phyloP scores from a whole-genome alignment of 2,888 invertebrate genomes.

The Yponomeuta plumbellus region DNA sequence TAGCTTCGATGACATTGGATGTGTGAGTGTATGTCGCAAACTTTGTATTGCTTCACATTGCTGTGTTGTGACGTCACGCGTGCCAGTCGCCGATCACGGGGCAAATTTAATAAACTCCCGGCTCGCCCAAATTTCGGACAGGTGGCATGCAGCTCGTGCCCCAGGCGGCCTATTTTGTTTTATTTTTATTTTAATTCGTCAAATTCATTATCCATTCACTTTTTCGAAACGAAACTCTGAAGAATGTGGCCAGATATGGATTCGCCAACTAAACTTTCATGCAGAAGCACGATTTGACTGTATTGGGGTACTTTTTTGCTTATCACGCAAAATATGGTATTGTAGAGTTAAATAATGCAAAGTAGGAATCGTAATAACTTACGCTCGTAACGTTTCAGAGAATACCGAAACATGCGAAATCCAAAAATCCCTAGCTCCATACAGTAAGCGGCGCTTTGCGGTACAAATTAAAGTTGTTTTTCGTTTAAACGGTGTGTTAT shows the following conservation, averaged over 20 bases:
- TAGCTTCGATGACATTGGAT: neutral
- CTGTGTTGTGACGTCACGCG: neutral
- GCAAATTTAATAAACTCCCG: neutral
- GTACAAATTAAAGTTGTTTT: slow-evolving; percentile 26
- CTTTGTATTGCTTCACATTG: neutral
- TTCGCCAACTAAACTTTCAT: no score
- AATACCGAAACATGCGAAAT: neutral
- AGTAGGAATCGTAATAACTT: neutral
- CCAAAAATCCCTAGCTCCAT: no score
- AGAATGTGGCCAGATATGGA: no score
- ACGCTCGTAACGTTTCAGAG: neutral
- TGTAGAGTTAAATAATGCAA: neutral
- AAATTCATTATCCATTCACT: neutral
- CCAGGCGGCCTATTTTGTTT: neutral
- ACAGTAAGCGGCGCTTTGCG: neutral
- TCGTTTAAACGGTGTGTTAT: slow-evolving; percentile 30
- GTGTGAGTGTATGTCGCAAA: no score
- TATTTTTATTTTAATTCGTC: neutral
- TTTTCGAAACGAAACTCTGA: no score
- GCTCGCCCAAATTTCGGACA: slow-evolving; percentile 20
- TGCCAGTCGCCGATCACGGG: neutral
- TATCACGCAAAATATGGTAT: neutral
- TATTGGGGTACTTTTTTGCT: neutral
- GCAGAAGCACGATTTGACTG: neutral
- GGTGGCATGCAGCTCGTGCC: slow-evolving; percentile 8